These are phyloP conservation scores for Silurus aristotelis DNA, from an alignment of 2,797 vertebrate species.

Conservation along the genomic window DNA sequence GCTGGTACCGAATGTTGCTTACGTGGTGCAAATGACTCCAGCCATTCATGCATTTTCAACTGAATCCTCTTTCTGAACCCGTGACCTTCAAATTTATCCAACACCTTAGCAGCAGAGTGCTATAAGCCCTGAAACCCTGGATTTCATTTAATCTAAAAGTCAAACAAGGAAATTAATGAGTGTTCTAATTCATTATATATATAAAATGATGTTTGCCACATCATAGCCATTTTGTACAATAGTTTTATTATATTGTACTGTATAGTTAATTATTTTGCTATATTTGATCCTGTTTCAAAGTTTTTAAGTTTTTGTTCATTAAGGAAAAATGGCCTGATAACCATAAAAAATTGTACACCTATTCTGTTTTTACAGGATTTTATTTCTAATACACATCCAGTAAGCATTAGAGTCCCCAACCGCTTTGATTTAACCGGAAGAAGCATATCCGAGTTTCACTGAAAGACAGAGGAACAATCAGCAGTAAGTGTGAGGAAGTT, in stretches of 20 bases:
- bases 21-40: too few species aligned
- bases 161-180: too few species aligned
- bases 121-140: background rate
- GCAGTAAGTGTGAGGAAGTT: background rate
- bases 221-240: too few species aligned
- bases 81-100: background rate
- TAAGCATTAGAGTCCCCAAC: background rate
- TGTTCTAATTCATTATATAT: too few species aligned
- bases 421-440: background rate
- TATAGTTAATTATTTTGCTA: too few species aligned
- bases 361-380: background rate
- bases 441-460: background rate
- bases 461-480: background rate
- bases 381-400: background rate
- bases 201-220: too few species aligned
- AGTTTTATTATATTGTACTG: too few species aligned
- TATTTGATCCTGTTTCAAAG: background rate
- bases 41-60: too few species aligned
- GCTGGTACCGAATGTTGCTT: too few species aligned
- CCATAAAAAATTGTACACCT: background rate
- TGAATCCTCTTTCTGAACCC: background rate
- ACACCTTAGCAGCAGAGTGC: background rate
- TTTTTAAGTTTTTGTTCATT: background rate
- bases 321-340: background rate
- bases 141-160: too few species aligned